These are phyloP conservation scores for Vidua chalybeata DNA, from an alignment of 2,113 vertebrate genomes.

Conservation along the genomic window DNA sequence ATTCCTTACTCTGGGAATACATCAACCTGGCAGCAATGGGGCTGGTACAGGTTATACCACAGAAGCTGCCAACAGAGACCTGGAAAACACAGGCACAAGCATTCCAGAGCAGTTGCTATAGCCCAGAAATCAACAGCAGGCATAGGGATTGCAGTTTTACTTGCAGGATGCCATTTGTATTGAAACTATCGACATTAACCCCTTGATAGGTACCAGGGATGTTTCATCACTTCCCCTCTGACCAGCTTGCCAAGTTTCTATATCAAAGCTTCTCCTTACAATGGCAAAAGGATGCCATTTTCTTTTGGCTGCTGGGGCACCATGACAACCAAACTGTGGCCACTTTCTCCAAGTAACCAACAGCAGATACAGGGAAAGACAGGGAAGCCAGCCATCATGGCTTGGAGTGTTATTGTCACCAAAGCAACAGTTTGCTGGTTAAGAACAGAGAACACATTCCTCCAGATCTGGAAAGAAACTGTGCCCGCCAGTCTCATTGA, in stretches of 20 bases:
- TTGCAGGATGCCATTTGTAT: not conserved
- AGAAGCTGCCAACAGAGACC: not conserved
- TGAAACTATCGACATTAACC: not conserved
- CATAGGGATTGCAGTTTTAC: not conserved
- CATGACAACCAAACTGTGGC: not conserved
- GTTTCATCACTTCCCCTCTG: not conserved
- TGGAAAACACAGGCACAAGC: not conserved
- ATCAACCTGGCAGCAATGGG: not conserved
- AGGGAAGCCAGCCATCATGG: not conserved
- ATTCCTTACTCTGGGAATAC: not conserved
- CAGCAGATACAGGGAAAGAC: not conserved
- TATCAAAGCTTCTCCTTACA: not conserved
- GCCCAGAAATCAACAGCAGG: not conserved
- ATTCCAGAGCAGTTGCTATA: not conserved
- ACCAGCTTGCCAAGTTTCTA: not conserved
- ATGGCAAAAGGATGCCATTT: not conserved
- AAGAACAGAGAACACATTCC: not conserved
- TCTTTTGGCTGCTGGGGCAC: not conserved
- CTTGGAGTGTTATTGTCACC: not conserved
- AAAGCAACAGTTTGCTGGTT: not conserved
- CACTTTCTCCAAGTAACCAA: not conserved
- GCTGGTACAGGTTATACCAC: not conserved
- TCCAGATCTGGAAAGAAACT: not conserved
- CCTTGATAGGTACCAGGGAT: not conserved
- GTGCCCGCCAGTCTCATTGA: not conserved